A percentile compares a stretch with the other conserved stretches of the same genome.
Conservation (phyloP, 2,797 vertebrate genomes). For the Chloroceryle amazona region DNA sequence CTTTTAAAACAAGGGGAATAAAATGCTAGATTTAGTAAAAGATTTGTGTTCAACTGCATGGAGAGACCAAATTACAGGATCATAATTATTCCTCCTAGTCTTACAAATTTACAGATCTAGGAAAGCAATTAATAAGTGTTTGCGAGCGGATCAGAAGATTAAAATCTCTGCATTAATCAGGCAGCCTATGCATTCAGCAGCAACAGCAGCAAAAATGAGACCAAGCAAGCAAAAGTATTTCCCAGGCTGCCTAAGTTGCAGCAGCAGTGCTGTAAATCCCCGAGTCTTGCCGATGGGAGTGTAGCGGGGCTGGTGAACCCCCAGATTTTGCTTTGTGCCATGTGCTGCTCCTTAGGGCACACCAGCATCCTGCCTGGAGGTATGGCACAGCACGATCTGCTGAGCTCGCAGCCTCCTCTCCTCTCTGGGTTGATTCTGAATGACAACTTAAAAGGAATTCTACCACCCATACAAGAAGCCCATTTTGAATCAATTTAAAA, state of each 20-base stretch:
- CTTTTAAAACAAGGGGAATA: not conserved
- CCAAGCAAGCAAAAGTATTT: not conserved
- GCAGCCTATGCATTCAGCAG: not conserved
- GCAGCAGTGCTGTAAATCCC: not conserved
- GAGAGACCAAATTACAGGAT: constrained; percentile 1
- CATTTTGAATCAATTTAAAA: constrained; percentile 7
- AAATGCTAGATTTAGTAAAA: not conserved
- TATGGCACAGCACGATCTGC: not conserved
- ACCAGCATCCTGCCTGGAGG: not conserved
- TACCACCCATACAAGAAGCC: not conserved
- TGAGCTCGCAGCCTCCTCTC: not conserved
- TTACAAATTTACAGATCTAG: constrained; percentile 8
- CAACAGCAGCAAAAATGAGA: not conserved
- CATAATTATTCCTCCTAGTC: constrained; percentile 11
- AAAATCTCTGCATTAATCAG: constrained; percentile 40
- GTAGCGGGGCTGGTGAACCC: rapidly evolving
- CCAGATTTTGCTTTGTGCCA: not conserved
- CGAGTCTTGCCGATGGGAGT: rapidly evolving
- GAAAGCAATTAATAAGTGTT: constrained; percentile 23
- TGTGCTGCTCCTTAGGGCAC: not conserved
- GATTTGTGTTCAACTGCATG: not conserved
- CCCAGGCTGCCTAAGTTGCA: not conserved
- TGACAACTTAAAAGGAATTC: constrained; percentile 10
- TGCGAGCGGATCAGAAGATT: constrained; percentile 13
- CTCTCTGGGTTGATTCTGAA: not conserved